Evolutionary conservation across 2,113 vertebrate genomes (phyloP).

Genomic region (Dicaeum eximium): DNA sequence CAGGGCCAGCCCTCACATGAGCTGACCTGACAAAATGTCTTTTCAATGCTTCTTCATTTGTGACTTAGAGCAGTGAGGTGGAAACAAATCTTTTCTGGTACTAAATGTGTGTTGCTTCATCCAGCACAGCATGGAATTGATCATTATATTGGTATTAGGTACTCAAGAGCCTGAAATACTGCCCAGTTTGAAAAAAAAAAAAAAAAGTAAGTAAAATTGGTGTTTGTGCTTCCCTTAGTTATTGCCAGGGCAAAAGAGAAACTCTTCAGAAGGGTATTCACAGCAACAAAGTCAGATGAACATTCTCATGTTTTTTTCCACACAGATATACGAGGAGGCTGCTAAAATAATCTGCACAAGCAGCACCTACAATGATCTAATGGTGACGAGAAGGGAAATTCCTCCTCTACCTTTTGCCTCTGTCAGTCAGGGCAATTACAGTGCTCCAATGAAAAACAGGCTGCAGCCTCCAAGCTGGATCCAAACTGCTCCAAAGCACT

Average conservation of each 20-base stretch:
- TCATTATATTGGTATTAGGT: not conserved
- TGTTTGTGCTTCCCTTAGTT: not conserved
- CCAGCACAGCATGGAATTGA: not conserved
- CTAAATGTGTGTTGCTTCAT: not conserved
- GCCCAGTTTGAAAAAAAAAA: not conserved
- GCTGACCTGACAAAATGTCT: not conserved
- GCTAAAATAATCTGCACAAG: conserved; percentile 2
- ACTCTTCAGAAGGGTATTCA: not conserved
- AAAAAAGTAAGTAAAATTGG: not conserved
- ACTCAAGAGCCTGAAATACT: not conserved
- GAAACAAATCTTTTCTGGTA: not conserved
- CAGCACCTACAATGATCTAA: not conserved
- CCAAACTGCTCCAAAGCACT: not conserved
- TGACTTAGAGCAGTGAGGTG: not conserved
- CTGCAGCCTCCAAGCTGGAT: not conserved
- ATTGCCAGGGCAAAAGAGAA: not conserved
- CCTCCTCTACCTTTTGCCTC: not conserved
- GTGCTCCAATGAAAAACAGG: not conserved
- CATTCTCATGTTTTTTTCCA: not conserved
- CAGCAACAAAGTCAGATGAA: not conserved
- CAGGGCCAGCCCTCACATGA: not conserved
- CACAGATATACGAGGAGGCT: not conserved
- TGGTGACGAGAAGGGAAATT: not conserved
- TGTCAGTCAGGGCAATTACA: not conserved
- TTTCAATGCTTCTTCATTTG: not conserved